Evolutionary conservation across 35 echinoderm and acorn worm genomes (phyloP), one percentile per base, ranked within the genome.

Genomic region (Hemicentrotus pulcherrimus): DNA sequence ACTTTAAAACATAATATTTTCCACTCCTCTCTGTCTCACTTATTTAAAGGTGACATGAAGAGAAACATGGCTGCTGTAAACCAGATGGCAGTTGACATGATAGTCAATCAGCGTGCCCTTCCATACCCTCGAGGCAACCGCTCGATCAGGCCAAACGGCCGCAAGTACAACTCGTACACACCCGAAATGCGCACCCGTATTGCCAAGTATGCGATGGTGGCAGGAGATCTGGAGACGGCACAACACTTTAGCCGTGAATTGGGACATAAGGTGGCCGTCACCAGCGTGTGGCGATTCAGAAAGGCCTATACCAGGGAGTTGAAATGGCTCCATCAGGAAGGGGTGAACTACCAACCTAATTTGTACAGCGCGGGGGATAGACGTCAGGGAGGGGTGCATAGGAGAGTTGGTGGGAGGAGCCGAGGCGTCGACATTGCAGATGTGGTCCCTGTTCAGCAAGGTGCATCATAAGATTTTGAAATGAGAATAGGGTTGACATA

Each of bases 231-330:
- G 91, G 91, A 93, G 48, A 47, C 91, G 22, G 91, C 91, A 11
- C 91, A 93, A n/a, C 48, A 93, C 48, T 93, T 93, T 93, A 93
- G 91, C 91, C 91, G 91, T 33, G 91, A 93, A 47, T 58, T 93
- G 46, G 48, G 91, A 24, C 91, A 93, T 24, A 93, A 93, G 48
- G 91, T 93, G 91, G 91, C 46, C 16, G 91, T 93, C 16, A 50
- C 91, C 46, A 93, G 91, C 48, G 91, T 93, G 91, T 93, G 91
- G 91, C 91, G 91, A 32, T 93, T 93, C 48, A 19, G 91, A 16
- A 93, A 93, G 28, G 48, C 91, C 46, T 93, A 93, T n/a, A 93
- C 48, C n/a, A 93, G 91, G 30, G 91, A 93, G 47, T 47, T 93
- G 91, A 93, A 93, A 58, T 14, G 91, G 46, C 15, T 93, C 32